phyloP scores from a whole-genome alignment of 2,113 vertebrate species.

The Gyps fulvus region DNA sequence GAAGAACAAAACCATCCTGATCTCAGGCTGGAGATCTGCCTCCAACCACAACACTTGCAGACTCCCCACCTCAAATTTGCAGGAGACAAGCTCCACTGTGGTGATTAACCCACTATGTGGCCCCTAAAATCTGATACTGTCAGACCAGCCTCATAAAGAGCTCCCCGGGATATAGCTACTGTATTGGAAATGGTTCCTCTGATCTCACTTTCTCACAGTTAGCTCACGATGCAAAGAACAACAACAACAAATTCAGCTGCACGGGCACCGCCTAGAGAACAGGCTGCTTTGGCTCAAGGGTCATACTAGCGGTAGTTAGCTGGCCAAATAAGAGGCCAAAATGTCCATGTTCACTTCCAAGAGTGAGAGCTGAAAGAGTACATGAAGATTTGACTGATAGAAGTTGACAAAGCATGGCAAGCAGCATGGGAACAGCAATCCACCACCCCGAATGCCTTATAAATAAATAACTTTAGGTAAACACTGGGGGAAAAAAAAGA shows the following conservation, averaged over 20 bases:
- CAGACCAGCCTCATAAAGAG: neutral
- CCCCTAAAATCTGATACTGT: neutral
- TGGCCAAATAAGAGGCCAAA: neutral
- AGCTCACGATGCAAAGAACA: neutral
- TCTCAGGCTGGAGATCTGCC: neutral
- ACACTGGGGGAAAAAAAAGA: neutral
- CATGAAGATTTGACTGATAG: neutral
- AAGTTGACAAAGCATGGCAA: neutral
- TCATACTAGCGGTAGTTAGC: neutral
- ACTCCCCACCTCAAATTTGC: neutral
- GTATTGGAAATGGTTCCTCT: neutral
- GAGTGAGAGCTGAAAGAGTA: neutral
- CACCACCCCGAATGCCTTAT: neutral
- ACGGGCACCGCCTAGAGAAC: neutral
- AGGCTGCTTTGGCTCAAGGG: neutral
- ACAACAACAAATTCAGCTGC: neutral
- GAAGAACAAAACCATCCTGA: neutral
- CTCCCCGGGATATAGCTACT: rapidly evolving
- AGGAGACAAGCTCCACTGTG: neutral
- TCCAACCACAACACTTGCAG: neutral
- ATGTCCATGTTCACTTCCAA: neutral
- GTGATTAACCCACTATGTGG: rapidly evolving
- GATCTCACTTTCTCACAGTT: neutral
- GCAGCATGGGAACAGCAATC: neutral
- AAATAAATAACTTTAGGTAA: neutral